A percentile compares a stretch with the other conserved stretches of the same genome.
Conservation (phyloP, 2,888 invertebrate species). For the Dendrolimus houi region DNA sequence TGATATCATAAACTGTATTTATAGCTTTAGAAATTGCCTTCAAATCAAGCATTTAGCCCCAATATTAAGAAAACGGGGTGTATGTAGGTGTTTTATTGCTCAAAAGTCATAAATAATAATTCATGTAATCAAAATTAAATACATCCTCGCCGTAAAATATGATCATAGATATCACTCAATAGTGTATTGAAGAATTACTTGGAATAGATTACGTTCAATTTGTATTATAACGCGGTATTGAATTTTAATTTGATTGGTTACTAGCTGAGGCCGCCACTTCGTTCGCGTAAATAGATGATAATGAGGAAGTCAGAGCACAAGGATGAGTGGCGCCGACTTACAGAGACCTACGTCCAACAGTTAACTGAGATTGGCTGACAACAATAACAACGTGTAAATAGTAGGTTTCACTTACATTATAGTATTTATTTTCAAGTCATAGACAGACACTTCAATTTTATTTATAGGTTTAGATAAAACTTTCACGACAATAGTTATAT, state of each 20-base stretch:
- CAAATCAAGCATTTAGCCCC: constrained; percentile 18
- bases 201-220: not conserved
- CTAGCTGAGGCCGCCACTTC: not conserved
- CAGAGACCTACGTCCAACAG: too few relatives aligned
- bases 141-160: not conserved
- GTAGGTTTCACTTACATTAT: too few relatives aligned
- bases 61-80: constrained; percentile 15
- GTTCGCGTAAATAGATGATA: too few relatives aligned
- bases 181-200: not conserved
- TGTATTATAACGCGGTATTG: not conserved
- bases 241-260: not conserved
- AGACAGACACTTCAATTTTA: too few relatives aligned
- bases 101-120: constrained; percentile 6
- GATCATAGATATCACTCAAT: not conserved
- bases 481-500: not conserved
- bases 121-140: not conserved
- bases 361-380: too few relatives aligned
- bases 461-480: not conserved
- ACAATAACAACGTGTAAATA: too few relatives aligned
- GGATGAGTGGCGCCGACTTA: too few relatives aligned
- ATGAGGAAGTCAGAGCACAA: too few relatives aligned
- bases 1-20: constrained; percentile 32
- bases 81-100: constrained; percentile 19
- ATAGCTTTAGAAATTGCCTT: constrained; percentile 30
- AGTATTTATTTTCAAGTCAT: too few relatives aligned